phyloP scores from a whole-genome alignment of 2,888 invertebrate genomes.

The Harmothoe impar region DNA sequence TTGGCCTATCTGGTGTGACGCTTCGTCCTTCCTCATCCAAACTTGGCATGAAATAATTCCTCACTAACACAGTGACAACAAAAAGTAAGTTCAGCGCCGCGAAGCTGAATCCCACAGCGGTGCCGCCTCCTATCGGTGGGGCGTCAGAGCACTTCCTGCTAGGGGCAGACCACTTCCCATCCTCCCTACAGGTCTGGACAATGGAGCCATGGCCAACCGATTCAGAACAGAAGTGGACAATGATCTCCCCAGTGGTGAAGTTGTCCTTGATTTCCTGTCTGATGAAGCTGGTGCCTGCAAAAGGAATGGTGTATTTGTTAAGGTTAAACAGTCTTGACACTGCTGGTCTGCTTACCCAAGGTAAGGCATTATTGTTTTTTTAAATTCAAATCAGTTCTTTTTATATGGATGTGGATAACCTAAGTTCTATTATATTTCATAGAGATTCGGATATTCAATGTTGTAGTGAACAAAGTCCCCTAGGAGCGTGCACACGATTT shows the following conservation, averaged over 20 bases:
- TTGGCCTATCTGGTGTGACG: neutral
- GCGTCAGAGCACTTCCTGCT: neutral
- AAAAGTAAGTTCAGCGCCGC: constrained; percentile 20
- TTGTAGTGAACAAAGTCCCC: too few species aligned
- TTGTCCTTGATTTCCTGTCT: neutral
- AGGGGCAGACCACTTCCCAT: constrained; percentile 39
- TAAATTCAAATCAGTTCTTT: too few species aligned
- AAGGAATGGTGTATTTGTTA: neutral
- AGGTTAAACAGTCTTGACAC: neutral
- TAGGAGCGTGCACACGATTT: too few species aligned
- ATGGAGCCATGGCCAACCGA: neutral
- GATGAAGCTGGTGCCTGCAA: neutral
- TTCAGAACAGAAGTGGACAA: constrained; percentile 25
- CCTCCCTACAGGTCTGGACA: neutral
- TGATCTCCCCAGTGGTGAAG: neutral
- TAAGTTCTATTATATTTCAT: neutral
- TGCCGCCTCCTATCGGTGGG: neutral
- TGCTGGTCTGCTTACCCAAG: too few species aligned
- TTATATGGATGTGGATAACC: neutral
- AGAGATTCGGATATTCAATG: neutral
- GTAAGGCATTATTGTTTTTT: neutral
- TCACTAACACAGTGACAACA: neutral
- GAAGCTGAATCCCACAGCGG: constrained; percentile 34
- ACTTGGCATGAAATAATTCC: neutral
- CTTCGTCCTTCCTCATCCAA: neutral